Conservation (phyloP, 2,888 invertebrate genomes). For the Bruchidius siliquastri region DNA sequence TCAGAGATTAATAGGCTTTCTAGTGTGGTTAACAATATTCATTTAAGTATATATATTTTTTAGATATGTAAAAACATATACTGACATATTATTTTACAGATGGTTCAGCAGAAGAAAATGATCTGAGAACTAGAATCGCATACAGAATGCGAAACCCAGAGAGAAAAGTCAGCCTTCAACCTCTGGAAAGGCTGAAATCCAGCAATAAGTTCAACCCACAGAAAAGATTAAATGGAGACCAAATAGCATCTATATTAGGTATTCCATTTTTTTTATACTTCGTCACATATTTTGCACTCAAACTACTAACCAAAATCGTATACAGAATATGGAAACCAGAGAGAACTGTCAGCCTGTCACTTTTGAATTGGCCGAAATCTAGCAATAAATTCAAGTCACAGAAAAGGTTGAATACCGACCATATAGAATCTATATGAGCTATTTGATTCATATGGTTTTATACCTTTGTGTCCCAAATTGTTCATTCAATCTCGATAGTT, state of each 20-base stretch:
- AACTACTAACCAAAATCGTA: constrained; percentile 35
- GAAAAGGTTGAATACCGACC: constrained; percentile 15
- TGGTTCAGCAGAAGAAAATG: constrained; percentile 8
- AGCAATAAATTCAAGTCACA: constrained; percentile 9
- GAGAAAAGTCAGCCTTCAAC: constrained; percentile 8
- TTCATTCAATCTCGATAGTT: too few relatives aligned
- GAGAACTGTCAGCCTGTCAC: constrained; percentile 8
- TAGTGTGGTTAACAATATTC: too few relatives aligned
- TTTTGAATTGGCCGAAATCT: constrained; percentile 9
- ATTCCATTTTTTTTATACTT: not conserved
- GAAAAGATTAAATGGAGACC: constrained; percentile 15
- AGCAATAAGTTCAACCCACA: constrained; percentile 9
- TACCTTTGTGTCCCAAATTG: too few relatives aligned
- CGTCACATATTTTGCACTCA: too few relatives aligned
- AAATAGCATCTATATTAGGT: constrained; percentile 15
- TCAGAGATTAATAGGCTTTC: not conserved
- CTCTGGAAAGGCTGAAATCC: constrained; percentile 8
- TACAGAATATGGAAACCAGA: constrained; percentile 23
- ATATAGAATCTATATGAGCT: constrained; percentile 14
- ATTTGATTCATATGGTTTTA: too few relatives aligned
- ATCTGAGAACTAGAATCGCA: constrained; percentile 36
- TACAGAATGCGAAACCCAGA: constrained; percentile 23
- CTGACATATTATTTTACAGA: not conserved
- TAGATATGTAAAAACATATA: too few relatives aligned
- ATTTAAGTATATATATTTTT: too few relatives aligned